Evolutionary conservation across 2,797 vertebrate genomes (phyloP), one percentile per base, ranked within the genome.

Genomic region (Danio kyathit): DNA sequence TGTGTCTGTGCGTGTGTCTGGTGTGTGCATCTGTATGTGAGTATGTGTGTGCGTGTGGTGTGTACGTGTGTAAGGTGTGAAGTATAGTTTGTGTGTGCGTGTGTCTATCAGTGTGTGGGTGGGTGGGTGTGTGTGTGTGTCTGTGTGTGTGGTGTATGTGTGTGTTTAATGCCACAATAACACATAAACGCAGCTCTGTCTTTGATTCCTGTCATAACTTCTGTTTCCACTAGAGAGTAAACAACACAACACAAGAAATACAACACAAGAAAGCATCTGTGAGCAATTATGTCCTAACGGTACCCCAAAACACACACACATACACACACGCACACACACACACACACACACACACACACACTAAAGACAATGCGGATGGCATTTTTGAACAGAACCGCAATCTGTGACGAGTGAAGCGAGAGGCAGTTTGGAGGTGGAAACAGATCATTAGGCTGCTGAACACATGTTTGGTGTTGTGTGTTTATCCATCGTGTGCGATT

Each of bases 171-270:
- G 29, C 29, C 29, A 29, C 29, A 29, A 29, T 29, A 29, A 41
- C 59, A 52, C 19, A 52, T 19, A 75, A n/a, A 49, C 41, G 70
- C 2, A 66, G 66, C 73, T 52, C 52, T 7, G 19, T 54, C 67
- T 85, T 82, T 74, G 75, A 79, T 19, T 60, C 19, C 63, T 52
- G 56, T 74, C 59, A 81, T 66, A 71, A 81, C 75, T 71, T 51
- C 60, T 21, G 49, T 69, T 80, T 77, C 82, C 64, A 69, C 72
- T 84, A 56, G 78, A 72, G 63, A 74, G 69, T 43, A 74, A 74
- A 81, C 69, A 82, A n/a, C n/a, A n/a, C n/a, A n/a, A n/a, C n/a
- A n/a, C n/a, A n/a, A n/a, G 67, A 81, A 69, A 80, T 72, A 80
- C 73, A 76, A 82, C 64, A 44, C 21, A 16, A 43, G 29, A 54